Conservation (phyloP, 2,888 invertebrate genomes). For the Trypoxylon attenuatum region DNA sequence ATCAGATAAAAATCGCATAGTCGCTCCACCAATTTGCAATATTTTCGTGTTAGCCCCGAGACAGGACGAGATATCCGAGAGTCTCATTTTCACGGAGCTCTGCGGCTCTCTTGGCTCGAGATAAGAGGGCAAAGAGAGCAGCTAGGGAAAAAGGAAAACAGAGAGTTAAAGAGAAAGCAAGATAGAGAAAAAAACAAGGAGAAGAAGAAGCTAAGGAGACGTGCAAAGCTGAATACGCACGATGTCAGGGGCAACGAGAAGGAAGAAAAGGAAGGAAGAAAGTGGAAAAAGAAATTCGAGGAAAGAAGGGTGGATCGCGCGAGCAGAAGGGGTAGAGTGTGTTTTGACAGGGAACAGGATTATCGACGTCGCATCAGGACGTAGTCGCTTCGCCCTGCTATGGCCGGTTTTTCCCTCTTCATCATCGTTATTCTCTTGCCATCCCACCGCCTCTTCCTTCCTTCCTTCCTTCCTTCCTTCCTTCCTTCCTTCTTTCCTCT, state of each 20-base stretch:
- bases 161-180: no score
- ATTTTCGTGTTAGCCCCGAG: conserved; percentile 60
- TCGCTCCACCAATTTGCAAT: conserved; percentile 61
- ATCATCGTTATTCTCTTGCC: conserved; percentile 2
- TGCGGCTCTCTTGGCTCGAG: conserved; percentile 25
- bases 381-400: conserved; percentile 37
- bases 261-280: not conserved
- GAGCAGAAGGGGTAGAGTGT: conserved; percentile 35
- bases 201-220: conserved; percentile 9
- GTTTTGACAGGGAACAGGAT: conserved; percentile 60
- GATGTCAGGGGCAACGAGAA: not conserved
- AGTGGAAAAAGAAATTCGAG: not conserved
- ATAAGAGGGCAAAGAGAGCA: conserved; percentile 28
- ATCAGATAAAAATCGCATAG: conserved; percentile 40
- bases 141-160: conserved; percentile 11
- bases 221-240: conserved; percentile 16
- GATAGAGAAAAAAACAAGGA: conserved; percentile 8
- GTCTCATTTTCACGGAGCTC: conserved; percentile 39
- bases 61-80: conserved; percentile 41
- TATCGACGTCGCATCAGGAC: conserved; percentile 56
- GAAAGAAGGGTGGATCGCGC: conserved; percentile 5
- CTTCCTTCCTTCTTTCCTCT: not conserved
- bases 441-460: not conserved
- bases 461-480: conserved; percentile 1
- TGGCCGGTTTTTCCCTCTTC: conserved; percentile 29